Conservation (phyloP, 53 echinoderm and acorn worm species). For the Antedon mediterranea region DNA sequence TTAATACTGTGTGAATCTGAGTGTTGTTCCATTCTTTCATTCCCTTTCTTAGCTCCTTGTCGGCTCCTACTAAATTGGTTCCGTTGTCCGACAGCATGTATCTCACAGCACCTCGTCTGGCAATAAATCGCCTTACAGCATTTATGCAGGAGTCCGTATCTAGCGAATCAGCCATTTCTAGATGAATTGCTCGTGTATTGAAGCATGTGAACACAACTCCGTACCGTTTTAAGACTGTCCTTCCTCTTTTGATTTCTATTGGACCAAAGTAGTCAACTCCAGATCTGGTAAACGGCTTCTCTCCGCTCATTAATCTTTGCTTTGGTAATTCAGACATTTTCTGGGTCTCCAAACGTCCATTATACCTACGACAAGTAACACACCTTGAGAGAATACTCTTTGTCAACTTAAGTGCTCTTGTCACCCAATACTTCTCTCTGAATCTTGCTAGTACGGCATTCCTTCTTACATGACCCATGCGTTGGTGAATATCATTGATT, state of each 20-base stretch:
- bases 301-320: background rate
- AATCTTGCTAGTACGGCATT: background rate
- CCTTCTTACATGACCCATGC: background rate
- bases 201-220: background rate
- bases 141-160: background rate
- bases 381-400: background rate
- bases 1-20: background rate
- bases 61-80: conserved; percentile 21
- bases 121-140: background rate
- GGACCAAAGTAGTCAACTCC: background rate
- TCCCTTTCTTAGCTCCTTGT: conserved; percentile 2
- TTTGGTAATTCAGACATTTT: background rate
- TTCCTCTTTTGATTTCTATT: background rate
- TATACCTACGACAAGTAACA: background rate
- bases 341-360: background rate
- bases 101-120: background rate
- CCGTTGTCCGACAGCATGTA: conserved; percentile 7
- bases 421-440: background rate
- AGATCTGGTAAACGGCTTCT: background rate
- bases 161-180: background rate
- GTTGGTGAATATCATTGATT: background rate
- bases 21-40: conserved; percentile 3
- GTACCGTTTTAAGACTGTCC: background rate
- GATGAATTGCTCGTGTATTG: background rate
- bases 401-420: background rate